These are phyloP conservation scores for Drosophila birchii DNA, from an alignment of 2,888 invertebrate genomes.

Conservation along the genomic window DNA sequence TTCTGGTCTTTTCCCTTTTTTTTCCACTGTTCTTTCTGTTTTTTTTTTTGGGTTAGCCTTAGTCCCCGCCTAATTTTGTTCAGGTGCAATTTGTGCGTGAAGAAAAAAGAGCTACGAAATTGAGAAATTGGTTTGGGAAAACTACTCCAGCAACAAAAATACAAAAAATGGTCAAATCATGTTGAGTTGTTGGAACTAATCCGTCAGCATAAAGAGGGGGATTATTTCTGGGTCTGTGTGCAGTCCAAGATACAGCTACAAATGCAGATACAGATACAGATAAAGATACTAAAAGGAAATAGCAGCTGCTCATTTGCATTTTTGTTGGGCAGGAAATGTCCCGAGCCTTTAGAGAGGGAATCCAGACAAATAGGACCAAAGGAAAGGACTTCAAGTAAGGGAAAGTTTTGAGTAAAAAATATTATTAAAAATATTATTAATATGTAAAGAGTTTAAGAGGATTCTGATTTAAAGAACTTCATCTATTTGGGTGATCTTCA, in stretches of 20 bases:
- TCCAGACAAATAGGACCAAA: not conserved
- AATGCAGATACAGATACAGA: conserved; percentile 16
- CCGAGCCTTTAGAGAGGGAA: not conserved
- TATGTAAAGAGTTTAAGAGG: no score
- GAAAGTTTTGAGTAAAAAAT: not conserved
- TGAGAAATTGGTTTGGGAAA: conserved; percentile 27
- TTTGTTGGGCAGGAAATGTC: conserved; percentile 26
- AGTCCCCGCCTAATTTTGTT: conserved; percentile 77
- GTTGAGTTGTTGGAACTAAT: conserved; percentile 77
- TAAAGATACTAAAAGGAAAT: conserved; percentile 19
- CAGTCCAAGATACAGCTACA: conserved; percentile 18
- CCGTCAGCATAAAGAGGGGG: conserved; percentile 74
- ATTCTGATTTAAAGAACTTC: not conserved
- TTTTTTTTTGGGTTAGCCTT: conserved; percentile 31
- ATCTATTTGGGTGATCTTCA: conserved; percentile 3
- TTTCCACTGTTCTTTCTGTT: conserved; percentile 5
- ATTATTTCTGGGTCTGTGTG: conserved; percentile 49
- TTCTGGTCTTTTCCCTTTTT: not conserved
- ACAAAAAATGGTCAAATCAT: conserved; percentile 69
- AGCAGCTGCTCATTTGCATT: conserved; percentile 45
- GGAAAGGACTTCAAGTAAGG: not conserved
- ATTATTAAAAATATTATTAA: not conserved
- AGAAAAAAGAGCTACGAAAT: conserved; percentile 36
- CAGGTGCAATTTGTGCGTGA: conserved; percentile 84
- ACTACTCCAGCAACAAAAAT: conserved; percentile 6